Evolutionary conservation across 1,140 invertebrate genomes (phyloP).

Genomic region (Aphidius gifuensis): DNA sequence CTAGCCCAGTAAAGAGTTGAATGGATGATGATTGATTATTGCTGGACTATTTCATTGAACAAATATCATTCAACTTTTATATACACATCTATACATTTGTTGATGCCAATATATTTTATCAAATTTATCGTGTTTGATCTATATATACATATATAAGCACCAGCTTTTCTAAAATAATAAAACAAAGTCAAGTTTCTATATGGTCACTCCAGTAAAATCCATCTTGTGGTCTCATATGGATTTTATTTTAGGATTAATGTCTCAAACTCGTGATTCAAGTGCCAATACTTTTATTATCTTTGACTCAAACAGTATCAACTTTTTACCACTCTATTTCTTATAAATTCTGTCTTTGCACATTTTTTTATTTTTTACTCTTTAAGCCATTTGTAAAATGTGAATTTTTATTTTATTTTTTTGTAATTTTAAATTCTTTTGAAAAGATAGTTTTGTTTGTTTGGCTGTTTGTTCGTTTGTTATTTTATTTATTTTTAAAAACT

Average conservation of each 20-base stretch:
- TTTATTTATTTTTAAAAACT: no score
- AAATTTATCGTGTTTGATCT: not conserved
- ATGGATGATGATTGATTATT: conserved; percentile 26
- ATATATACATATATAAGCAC: not conserved
- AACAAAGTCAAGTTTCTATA: not conserved
- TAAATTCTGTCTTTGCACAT: no score
- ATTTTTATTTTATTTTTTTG: no score
- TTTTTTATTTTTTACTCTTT: no score
- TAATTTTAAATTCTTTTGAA: no score
- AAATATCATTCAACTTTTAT: not conserved
- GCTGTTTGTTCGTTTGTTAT: no score
- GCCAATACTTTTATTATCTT: not conserved
- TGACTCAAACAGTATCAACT: not conserved
- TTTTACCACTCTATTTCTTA: no score
- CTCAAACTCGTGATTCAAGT: conserved; percentile 11
- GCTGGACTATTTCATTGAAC: not conserved
- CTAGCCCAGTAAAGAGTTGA: conserved; percentile 1
- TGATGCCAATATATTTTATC: no score
- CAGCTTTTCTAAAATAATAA: not conserved
- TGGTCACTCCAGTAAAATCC: conserved; percentile 4
- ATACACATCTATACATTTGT: no score
- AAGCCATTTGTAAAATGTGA: no score
- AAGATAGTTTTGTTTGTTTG: no score
- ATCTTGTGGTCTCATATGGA: not conserved
- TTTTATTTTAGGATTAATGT: conserved; percentile 15